Conservation (phyloP, 2,797 vertebrate species). For the Naso thynnoides region DNA sequence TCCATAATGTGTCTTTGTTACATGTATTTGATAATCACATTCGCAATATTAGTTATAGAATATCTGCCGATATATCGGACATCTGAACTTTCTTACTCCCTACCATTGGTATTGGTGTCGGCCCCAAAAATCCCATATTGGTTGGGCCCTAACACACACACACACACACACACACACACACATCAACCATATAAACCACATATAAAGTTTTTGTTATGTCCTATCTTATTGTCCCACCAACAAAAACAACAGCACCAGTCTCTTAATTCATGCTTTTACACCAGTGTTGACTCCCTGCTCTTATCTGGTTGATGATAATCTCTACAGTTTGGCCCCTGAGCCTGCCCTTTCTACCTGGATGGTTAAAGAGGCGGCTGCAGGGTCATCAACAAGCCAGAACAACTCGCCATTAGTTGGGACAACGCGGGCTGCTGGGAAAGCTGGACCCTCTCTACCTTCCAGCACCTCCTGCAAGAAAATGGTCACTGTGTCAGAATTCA, state of each 20-base stretch:
- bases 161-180: too few relatives aligned
- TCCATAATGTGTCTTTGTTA: too few relatives aligned
- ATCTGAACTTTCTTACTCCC: too few relatives aligned
- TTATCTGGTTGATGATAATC: neutral
- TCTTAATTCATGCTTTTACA: neutral
- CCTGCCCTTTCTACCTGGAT: slow-evolving; percentile 86
- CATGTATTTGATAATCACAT: too few relatives aligned
- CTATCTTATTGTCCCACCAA: neutral
- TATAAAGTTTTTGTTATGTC: neutral
- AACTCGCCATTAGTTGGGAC: slow-evolving; percentile 86
- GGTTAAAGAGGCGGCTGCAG: slow-evolving; percentile 87
- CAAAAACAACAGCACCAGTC: neutral
- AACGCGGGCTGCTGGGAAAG: slow-evolving; percentile 89
- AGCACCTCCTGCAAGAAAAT: slow-evolving; percentile 84
- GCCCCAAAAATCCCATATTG: too few relatives aligned
- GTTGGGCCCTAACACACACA: too few relatives aligned
- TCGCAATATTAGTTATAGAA: too few relatives aligned
- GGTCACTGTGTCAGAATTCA: slow-evolving; percentile 27
- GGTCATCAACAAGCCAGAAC: slow-evolving; percentile 92
- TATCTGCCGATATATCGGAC: too few relatives aligned
- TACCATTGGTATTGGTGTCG: too few relatives aligned
- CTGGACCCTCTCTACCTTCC: slow-evolving; percentile 85
- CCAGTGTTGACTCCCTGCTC: neutral
- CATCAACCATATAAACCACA: too few relatives aligned
- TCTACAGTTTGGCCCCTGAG: slow-evolving; percentile 79